phyloP scores from a whole-genome alignment of 2,888 invertebrate genomes.

The Drosophila bunnanda region DNA sequence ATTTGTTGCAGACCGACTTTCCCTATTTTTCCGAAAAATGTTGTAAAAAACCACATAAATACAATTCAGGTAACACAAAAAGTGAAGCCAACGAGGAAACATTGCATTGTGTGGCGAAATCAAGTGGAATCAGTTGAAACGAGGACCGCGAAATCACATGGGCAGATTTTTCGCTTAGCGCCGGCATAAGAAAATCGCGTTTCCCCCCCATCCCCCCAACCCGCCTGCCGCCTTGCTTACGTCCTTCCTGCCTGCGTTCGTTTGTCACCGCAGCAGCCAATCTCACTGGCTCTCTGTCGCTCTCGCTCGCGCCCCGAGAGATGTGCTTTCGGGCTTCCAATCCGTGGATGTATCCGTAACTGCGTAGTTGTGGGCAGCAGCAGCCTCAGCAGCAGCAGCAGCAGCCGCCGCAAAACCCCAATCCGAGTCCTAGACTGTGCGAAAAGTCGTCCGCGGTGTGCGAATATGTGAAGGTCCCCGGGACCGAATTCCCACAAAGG shows the following conservation, averaged over 20 bases:
- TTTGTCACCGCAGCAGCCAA: slow-evolving; percentile 45
- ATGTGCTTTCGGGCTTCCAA: slow-evolving; percentile 42
- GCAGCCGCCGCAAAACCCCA: slow-evolving; percentile 25
- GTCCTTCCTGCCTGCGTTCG: slow-evolving; percentile 3
- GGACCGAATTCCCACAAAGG: slow-evolving; percentile 12
- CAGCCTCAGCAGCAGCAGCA: slow-evolving; percentile 14
- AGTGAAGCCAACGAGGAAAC: neutral
- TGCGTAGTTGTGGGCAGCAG: slow-evolving; percentile 35
- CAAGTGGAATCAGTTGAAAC: slow-evolving; percentile 2
- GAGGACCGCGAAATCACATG: slow-evolving; percentile 17
- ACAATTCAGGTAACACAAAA: slow-evolving; percentile 22
- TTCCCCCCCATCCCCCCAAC: too few relatives aligned
- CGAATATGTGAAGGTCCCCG: slow-evolving; percentile 28
- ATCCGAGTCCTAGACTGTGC: slow-evolving; percentile 27
- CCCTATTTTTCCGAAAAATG: slow-evolving; percentile 39
- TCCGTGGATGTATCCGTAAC: slow-evolving; percentile 54
- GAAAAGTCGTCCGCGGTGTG: slow-evolving; percentile 23
- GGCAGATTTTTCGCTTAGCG: slow-evolving; percentile 30
- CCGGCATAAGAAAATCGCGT: slow-evolving; percentile 43
- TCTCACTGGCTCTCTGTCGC: slow-evolving; percentile 12
- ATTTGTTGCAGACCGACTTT: slow-evolving; percentile 51
- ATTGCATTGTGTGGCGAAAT: slow-evolving; percentile 17
- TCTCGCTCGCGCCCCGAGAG: slow-evolving; percentile 15
- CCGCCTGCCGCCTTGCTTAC: neutral
- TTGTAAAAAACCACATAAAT: slow-evolving; percentile 34